Evolutionary conservation across 1,140 invertebrate genomes (phyloP), one percentile per base, ranked within the genome.

Genomic region (Drosophila nebulosa): DNA sequence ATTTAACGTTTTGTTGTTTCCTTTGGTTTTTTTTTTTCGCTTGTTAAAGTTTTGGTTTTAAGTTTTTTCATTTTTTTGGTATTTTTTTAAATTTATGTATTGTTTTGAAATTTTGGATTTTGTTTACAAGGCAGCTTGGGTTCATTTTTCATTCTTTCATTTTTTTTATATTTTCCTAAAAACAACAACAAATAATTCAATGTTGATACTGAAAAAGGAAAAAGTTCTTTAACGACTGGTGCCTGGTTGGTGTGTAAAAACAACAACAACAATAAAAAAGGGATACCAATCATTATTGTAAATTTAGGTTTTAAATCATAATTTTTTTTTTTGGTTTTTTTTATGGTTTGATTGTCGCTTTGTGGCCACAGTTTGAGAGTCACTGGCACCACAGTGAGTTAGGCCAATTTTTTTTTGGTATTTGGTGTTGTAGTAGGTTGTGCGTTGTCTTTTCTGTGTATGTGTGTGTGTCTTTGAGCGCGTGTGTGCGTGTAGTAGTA

Each of bases 381-480:
- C 46, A 52, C 62, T 53, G 35, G 35, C 35, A 24, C 32, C 55
- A 51, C 60, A 64, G 59, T 30, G 3, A 67, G 58, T 58, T 9
- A 26, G 67, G 61, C 52, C 42, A 53, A 69, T 52, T 30, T 62
- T 42, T 52, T 30, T 62, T 42, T 50, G 27, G 14, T 70, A 69
- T 85, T 86, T 85, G 81, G 81, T 86, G 81, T 86, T 86, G 81
- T 78, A 86, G 77, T 81, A 86, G 77, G 81, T 85, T 86, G 77
- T 85, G 77, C 73, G 63, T n/a, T n/a, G n/a, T 73, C 57, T 61
- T 80, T 64, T 86, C 72, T 79, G 69, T 68, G 64, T 56, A 75
- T 84, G 46, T 36, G 39, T 30, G 52, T 66, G 35, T 61, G 22
- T 64, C 58, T 52, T 32, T 32, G 52, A 39, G 46, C 56, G 59